A percentile compares a stretch with the other conserved stretches of the same genome.
These are phyloP conservation scores for Pachypeltis micranthus DNA, from an alignment of 1,140 invertebrate species.

Conservation along the genomic window DNA sequence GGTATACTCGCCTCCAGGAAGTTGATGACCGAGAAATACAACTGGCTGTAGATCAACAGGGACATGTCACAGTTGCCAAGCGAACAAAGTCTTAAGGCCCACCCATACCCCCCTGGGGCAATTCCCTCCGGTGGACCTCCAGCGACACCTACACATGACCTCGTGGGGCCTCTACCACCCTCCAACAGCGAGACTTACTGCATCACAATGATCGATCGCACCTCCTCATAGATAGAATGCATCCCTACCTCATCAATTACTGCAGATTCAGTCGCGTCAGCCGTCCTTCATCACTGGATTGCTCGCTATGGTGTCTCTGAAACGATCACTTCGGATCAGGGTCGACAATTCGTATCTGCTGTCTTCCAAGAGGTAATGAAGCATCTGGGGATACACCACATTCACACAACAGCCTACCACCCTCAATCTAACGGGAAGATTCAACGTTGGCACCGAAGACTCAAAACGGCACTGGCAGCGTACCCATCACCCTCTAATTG, in stretches of 20 bases:
- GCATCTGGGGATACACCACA: constrained; percentile 11
- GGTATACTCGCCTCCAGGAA: neutral
- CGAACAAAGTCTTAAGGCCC: neutral
- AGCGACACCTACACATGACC: neutral
- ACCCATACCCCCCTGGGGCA: neutral
- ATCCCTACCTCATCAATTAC: neutral
- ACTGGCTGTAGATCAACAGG: neutral
- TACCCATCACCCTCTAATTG: no score
- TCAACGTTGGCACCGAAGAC: constrained; percentile 32
- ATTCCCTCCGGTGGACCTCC: neutral
- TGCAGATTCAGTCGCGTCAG: neutral
- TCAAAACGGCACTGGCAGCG: no score
- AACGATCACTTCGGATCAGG: constrained; percentile 25
- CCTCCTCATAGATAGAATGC: neutral
- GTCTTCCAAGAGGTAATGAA: constrained; percentile 14
- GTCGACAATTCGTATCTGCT: constrained; percentile 23
- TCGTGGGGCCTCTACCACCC: neutral
- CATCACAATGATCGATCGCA: neutral
- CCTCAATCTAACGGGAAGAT: constrained; percentile 33
- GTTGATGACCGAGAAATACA: neutral
- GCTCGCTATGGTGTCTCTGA: constrained; percentile 26
- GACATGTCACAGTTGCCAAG: neutral
- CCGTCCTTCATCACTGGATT: constrained; percentile 21
- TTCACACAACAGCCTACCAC: constrained; percentile 30
- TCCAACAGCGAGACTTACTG: neutral